Base-by-base conservation (phyloP, 2,888 invertebrate genomes). In the Eilema griseolum region DNA sequence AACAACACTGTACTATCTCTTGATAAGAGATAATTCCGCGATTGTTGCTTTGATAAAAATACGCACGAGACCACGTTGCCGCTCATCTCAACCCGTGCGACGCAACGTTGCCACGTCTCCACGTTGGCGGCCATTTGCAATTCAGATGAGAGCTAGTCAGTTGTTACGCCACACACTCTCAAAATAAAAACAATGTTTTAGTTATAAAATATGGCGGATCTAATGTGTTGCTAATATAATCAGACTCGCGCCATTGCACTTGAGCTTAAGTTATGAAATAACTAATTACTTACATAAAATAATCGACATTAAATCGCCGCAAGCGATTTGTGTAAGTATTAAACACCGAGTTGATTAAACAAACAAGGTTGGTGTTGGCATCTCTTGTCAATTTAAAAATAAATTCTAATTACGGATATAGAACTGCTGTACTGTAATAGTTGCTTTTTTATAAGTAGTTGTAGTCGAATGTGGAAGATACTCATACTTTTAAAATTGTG, bases 121-220 rank as follows among this genome's bases (percentile, higher is more conserved):
- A 79, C 68, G 72, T 72, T 84, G 70, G 79, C 86, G 86, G 91
- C 92, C 92, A 93, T 93, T 93, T 93, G 92, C 93, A 93, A 92
- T 91, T 92, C 87, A 88, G 87, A 90, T 91, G 89, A 87, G 87
- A 84, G 80, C 85, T 80, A 86, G 85, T 85, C 84, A 82, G 88
- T 82, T 82, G 79, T 88, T 92, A 90, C 91, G 90, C 88, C 90
- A 91, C 89, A 89, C 88, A 88, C 85, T 88, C 90, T 90, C 92
- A 90, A 93, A 93, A 92, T 92, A 93, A 93, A 93, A 93, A 92
- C 92, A 92, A 88, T 89, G 88, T 81, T 88, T 85, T 85, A 84
- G 79, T 88, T 70, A 85, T 85, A 88, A 87, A 87, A 88, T 83
- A 86, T 80, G 83, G 83, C 79, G 84, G 69, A 80, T 80, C 81